These are phyloP conservation scores for Lutraria lutraria DNA, from an alignment of 2,888 invertebrate species.

Conservation along the genomic window DNA sequence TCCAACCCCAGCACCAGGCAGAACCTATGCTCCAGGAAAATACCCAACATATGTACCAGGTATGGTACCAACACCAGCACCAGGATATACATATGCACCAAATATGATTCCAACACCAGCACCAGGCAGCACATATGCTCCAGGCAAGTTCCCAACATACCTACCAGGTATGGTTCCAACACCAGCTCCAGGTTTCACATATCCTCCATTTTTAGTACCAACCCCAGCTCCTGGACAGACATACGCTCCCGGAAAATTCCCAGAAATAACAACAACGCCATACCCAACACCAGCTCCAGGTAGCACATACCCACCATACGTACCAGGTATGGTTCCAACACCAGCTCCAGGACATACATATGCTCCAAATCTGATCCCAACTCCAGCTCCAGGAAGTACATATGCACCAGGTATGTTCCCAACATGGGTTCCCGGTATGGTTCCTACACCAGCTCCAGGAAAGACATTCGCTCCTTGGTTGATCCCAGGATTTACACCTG, in stretches of 20 bases:
- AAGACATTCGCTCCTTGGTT: slow-evolving; percentile 58
- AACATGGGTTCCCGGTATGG: slow-evolving; percentile 65
- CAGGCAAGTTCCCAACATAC: slow-evolving; percentile 67
- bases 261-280: slow-evolving; percentile 62
- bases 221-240: slow-evolving; percentile 70
- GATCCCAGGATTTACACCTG: slow-evolving; percentile 60
- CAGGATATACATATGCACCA: slow-evolving; percentile 67
- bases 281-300: slow-evolving; percentile 70
- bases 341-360: slow-evolving; percentile 68
- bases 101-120: slow-evolving; percentile 67
- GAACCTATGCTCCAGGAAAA: slow-evolving; percentile 64
- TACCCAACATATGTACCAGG: slow-evolving; percentile 68
- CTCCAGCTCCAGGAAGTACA: slow-evolving; percentile 37
- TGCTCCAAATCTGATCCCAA: slow-evolving; percentile 67
- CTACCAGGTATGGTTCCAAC: slow-evolving; percentile 69
- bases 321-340: slow-evolving; percentile 66
- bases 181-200: slow-evolving; percentile 65
- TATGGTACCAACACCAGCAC: slow-evolving; percentile 66
- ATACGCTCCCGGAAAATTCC: slow-evolving; percentile 64
- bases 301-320: slow-evolving; percentile 50
- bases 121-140: slow-evolving; percentile 68
- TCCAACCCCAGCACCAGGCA: slow-evolving; percentile 63
- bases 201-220: slow-evolving; percentile 65
- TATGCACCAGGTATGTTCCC: slow-evolving; percentile 59
- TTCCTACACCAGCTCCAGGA: slow-evolving; percentile 62